Evolutionary conservation across 2,888 invertebrate genomes (phyloP).

Genomic region (Mamestra brassicae): DNA sequence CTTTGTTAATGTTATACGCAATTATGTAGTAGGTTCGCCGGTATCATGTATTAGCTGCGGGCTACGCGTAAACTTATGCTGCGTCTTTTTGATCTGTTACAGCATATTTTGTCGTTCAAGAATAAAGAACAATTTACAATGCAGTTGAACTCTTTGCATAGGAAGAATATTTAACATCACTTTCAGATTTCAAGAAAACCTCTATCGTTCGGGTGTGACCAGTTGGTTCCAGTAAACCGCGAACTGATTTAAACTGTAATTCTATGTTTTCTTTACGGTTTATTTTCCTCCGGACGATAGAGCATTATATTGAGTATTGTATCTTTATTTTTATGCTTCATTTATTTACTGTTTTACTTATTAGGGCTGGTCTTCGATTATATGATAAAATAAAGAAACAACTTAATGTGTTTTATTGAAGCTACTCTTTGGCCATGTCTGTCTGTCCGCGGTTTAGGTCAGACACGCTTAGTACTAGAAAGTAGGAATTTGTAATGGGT

Average conservation of each 20-base stretch:
- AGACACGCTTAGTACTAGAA: no score
- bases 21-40: conserved; percentile 38
- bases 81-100: conserved; percentile 22
- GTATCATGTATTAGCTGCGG: conserved; percentile 26
- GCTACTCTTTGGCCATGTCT: not conserved
- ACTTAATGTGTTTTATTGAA: conserved; percentile 30
- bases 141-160: not conserved
- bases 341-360: not conserved
- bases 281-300: no score
- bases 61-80: conserved; percentile 32
- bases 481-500: no score
- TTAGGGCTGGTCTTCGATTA: not conserved
- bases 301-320: no score
- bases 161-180: not conserved
- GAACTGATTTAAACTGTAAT: no score
- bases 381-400: conserved; percentile 19
- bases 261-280: not conserved
- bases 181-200: not conserved
- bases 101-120: not conserved
- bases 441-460: no score
- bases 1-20: conserved; percentile 54
- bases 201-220: no score
- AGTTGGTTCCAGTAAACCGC: no score
- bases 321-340: no score
- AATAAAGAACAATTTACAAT: not conserved